A percentile compares a stretch with the other conserved stretches of the same genome.
Conservation (phyloP, 2,888 invertebrate genomes). For the Limnephilus lunatus region DNA sequence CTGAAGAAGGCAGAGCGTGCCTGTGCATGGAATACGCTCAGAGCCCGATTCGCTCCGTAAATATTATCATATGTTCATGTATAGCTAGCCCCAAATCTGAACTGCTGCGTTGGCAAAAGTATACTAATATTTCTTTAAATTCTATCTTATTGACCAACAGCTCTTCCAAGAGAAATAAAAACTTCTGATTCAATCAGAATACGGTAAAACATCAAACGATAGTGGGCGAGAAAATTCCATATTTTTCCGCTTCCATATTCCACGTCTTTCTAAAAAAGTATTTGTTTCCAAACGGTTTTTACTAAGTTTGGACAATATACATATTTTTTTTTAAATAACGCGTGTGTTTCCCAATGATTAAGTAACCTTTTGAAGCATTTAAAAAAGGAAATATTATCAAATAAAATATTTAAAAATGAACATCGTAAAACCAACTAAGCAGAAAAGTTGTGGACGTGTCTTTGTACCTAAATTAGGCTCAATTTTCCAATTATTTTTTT, state of each 20-base stretch:
- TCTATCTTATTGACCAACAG: neutral
- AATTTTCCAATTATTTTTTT: neutral
- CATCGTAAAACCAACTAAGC: too few species aligned
- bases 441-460: too few species aligned
- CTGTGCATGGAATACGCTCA: conserved; percentile 59
- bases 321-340: too few species aligned
- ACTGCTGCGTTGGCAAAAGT: neutral
- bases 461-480: neutral
- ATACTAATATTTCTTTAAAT: neutral
- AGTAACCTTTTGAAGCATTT: too few species aligned
- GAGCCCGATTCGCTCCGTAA: neutral
- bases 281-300: neutral
- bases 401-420: too few species aligned
- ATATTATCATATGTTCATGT: neutral
- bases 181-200: neutral
- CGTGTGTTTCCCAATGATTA: too few species aligned
- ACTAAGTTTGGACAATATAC: too few species aligned
- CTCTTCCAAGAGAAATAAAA: neutral
- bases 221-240: neutral
- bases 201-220: neutral
- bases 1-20: conserved; percentile 59
- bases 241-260: neutral
- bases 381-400: too few species aligned
- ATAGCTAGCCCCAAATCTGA: neutral
- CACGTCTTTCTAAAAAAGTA: neutral